Conservation (phyloP, 2,113 vertebrate species). For the Daphoenositta chrysoptera region DNA sequence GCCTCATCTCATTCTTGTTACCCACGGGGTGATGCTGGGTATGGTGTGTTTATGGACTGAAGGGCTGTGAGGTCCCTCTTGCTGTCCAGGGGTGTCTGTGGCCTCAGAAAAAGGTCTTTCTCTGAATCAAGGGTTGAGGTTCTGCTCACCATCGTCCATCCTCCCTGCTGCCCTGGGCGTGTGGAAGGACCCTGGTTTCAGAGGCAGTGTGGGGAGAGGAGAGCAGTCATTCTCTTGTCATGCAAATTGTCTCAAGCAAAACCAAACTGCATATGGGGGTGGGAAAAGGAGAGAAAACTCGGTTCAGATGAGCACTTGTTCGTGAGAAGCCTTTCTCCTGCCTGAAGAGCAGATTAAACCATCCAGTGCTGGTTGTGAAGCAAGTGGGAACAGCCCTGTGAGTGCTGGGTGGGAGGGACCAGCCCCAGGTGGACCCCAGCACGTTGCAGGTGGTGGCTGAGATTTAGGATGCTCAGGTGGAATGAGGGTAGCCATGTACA, state of each 20-base stretch:
- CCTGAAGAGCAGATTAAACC: background rate
- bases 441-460: background rate
- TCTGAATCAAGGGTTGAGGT: background rate
- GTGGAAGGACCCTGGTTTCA: background rate
- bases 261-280: background rate
- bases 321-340: background rate
- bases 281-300: background rate
- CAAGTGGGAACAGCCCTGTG: background rate
- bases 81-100: background rate
- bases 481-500: background rate
- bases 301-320: background rate
- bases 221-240: background rate
- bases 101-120: background rate
- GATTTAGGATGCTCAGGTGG: background rate
- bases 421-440: background rate
- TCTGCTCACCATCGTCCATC: background rate
- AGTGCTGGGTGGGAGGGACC: background rate
- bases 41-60: background rate
- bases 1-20: background rate
- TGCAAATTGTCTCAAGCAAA: background rate
- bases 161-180: background rate
- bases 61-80: background rate
- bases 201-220: background rate
- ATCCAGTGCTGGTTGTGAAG: background rate
- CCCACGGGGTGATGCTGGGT: background rate